Evolutionary conservation across 2,113 vertebrate species (phyloP), one percentile per base, ranked within the genome.

Genomic region (Indicator indicator): DNA sequence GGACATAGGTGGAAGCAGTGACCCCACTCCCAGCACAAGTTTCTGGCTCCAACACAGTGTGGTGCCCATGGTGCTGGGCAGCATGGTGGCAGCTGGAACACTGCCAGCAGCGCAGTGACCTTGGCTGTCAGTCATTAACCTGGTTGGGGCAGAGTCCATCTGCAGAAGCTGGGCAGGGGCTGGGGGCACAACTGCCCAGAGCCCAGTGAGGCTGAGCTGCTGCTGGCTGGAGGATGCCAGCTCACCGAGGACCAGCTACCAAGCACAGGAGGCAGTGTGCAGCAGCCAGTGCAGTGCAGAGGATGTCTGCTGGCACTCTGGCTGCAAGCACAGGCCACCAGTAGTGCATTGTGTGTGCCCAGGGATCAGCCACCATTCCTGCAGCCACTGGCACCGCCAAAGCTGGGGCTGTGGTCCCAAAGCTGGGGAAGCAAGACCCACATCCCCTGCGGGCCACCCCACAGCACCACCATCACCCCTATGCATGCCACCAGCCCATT

Each of bases 311-410:
- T 9, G 16, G 63, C n/a, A 24, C 2, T 16, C 24, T 23, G 15
- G 36, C 60, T 26, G 5, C 5, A 38, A 36, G 38, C 23, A 63
- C 9, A 11, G 36, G 62, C 26, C 8, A 3, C 46, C 3, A 6
- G 33, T 5, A 68, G 14, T 10, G 0, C 32, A 0, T 3, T 2
- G 1, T 11, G 40, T 6, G 0, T 6, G 2, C 16, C n/a, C 65
- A 11, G 18, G 59, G 24, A 9, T 23, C 2, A 0, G 42, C 32
- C 24, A 6, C 30, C 30, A 1, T 20, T 64, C 17, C 69, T 16
- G 19, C 38, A 9, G 50, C 44, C 8, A 0, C 11, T 11, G 13
- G 56, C 18, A 4, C 24, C 15, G 9, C 46, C 14, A 2, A 16
- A 40, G 11, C 36, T 1, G 8, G 20, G 42, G 4, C 40, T 18